Percentiles rank a stretch among this genome's conserved stretches.
phyloP scores from a whole-genome alignment of 2,113 vertebrate genomes.

The Syrmaticus mikado region DNA sequence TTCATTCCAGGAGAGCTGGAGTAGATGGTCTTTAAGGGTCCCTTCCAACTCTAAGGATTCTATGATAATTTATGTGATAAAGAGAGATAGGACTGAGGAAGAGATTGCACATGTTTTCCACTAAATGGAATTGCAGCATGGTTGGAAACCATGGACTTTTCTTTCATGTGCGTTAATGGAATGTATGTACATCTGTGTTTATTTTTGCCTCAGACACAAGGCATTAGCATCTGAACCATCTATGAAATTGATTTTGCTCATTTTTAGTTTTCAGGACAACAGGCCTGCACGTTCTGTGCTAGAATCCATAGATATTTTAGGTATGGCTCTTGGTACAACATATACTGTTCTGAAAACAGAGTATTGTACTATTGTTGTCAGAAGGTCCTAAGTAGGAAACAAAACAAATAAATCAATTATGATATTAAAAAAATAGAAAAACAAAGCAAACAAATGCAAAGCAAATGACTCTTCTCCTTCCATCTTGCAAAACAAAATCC shows the following conservation, averaged over 20 bases:
- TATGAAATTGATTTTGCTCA: neutral
- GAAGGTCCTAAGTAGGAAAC: neutral
- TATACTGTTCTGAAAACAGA: neutral
- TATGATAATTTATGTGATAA: neutral
- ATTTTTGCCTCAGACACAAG: neutral
- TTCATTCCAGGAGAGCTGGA: neutral
- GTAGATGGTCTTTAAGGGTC: neutral
- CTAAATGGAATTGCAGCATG: neutral
- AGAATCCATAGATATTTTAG: neutral
- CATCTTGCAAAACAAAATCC: constrained; percentile 45
- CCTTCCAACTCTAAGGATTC: neutral
- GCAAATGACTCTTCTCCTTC: neutral
- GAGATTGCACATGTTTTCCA: neutral
- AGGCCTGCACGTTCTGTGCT: neutral
- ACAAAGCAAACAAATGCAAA: neutral
- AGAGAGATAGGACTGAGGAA: neutral
- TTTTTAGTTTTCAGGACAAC: neutral
- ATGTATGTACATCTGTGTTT: neutral
- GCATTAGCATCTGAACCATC: neutral
- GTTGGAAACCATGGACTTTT: neutral
- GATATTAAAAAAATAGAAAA: neutral
- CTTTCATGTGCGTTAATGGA: neutral
- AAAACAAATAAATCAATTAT: neutral
- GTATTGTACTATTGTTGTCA: neutral
- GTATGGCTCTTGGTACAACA: neutral